These are phyloP conservation scores for Orthosia gracilis DNA, from an alignment of 2,888 invertebrate species.

Conservation along the genomic window DNA sequence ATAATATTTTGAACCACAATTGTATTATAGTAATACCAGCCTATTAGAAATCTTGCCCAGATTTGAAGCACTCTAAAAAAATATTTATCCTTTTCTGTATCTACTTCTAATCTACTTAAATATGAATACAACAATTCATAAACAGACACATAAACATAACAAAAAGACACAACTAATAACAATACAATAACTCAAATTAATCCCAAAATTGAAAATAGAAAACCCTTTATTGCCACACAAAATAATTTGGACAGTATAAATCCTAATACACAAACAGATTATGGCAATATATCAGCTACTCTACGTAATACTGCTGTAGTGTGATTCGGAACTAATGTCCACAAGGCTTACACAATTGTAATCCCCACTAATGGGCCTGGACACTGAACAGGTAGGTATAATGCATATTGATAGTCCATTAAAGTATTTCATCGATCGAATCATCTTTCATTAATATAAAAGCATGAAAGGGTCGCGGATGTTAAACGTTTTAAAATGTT, in stretches of 20 bases:
- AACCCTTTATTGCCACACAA: slow-evolving; percentile 65
- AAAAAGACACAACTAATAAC: slow-evolving; percentile 40
- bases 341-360: slow-evolving; percentile 81
- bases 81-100: neutral
- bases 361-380: slow-evolving; percentile 76
- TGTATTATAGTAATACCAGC: too few species aligned
- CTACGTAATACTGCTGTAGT: slow-evolving; percentile 76
- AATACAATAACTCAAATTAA: slow-evolving; percentile 61
- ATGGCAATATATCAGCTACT: slow-evolving; percentile 76
- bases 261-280: slow-evolving; percentile 73
- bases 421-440: slow-evolving; percentile 79
- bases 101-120: slow-evolving; percentile 1
- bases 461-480: slow-evolving; percentile 71
- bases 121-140: slow-evolving; percentile 22
- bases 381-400: slow-evolving; percentile 68
- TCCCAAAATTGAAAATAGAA: slow-evolving; percentile 54
- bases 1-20: too few species aligned
- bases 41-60: too few species aligned
- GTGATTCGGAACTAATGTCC: slow-evolving; percentile 78
- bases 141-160: slow-evolving; percentile 39
- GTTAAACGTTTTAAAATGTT: slow-evolving; percentile 77
- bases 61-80: neutral
- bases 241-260: slow-evolving; percentile 63
- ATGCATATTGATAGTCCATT: slow-evolving; percentile 86
- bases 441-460: slow-evolving; percentile 81